Percentiles rank a stretch among this genome's conserved stretches.
These are phyloP conservation scores for Coelopa pilipes DNA, from an alignment of 2,888 invertebrate species.

Conservation along the genomic window DNA sequence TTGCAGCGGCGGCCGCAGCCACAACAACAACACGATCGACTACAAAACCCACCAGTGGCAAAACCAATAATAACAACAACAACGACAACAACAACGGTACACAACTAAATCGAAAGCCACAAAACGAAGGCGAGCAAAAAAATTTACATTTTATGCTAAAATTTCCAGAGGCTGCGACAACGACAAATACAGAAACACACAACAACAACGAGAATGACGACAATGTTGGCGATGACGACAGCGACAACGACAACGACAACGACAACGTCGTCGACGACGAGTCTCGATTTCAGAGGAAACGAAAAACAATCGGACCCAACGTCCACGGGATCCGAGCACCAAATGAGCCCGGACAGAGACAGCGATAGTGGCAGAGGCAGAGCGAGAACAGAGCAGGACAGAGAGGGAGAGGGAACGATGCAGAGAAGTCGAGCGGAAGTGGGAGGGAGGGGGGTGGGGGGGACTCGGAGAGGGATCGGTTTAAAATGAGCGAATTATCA, in stretches of 20 bases:
- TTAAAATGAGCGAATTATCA: slow-evolving; percentile 35
- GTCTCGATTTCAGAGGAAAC: background rate
- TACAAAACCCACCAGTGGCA: background rate
- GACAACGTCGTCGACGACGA: background rate
- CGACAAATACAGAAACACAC: too few relatives aligned
- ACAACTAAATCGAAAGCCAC: background rate
- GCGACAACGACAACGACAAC: background rate
- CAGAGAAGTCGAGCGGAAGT: too few relatives aligned
- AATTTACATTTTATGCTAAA: slow-evolving; percentile 8
- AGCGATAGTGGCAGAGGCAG: background rate
- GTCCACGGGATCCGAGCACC: too few relatives aligned
- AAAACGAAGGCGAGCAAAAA: slow-evolving; percentile 6
- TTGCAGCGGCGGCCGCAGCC: background rate
- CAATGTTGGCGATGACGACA: too few relatives aligned
- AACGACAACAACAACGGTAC: background rate
- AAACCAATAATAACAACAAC: too few relatives aligned
- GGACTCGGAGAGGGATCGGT: background rate
- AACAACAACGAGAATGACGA: background rate
- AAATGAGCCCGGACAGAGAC: background rate
- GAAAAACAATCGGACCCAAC: background rate
- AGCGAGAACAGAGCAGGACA: too few relatives aligned
- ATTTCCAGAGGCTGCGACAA: background rate
- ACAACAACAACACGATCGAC: background rate
- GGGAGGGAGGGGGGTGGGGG: background rate
- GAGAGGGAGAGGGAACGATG: too few relatives aligned